phyloP scores from a whole-genome alignment of 2,888 invertebrate species.

The Euplexia lucipara region DNA sequence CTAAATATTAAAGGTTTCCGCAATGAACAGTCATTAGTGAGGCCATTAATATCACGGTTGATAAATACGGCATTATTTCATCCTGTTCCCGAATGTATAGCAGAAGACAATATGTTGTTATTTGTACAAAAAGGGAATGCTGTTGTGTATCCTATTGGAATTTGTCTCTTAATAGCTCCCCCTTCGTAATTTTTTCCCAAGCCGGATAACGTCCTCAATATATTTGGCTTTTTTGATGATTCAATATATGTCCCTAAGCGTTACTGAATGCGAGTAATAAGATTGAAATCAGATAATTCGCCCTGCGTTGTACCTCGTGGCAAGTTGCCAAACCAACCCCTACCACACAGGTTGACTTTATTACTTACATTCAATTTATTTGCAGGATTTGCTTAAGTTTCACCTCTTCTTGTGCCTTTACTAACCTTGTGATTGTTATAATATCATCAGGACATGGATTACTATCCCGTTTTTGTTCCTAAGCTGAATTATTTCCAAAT shows the following conservation, averaged over 20 bases:
- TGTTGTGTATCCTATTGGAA: constrained; percentile 29
- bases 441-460: neutral
- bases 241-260: constrained; percentile 28
- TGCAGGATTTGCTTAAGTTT: constrained; percentile 28
- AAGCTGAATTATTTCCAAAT: too few species aligned
- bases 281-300: constrained; percentile 42
- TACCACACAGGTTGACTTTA: constrained; percentile 25
- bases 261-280: constrained; percentile 24
- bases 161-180: constrained; percentile 27
- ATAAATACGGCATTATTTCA: constrained; percentile 43
- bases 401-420: constrained; percentile 3
- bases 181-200: constrained; percentile 14
- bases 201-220: neutral
- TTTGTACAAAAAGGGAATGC: constrained; percentile 33
- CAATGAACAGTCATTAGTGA: constrained; percentile 31
- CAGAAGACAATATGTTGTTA: constrained; percentile 43
- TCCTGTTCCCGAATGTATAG: constrained; percentile 27
- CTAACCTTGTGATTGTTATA: neutral
- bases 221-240: constrained; percentile 6
- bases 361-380: constrained; percentile 42
- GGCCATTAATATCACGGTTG: constrained; percentile 39
- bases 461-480: neutral
- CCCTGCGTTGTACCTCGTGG: constrained; percentile 23
- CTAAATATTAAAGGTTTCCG: constrained; percentile 15
- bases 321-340: constrained; percentile 21